These are phyloP conservation scores for Ceratotherium simum DNA, from an alignment of 2,113 vertebrate species.

Conservation along the genomic window DNA sequence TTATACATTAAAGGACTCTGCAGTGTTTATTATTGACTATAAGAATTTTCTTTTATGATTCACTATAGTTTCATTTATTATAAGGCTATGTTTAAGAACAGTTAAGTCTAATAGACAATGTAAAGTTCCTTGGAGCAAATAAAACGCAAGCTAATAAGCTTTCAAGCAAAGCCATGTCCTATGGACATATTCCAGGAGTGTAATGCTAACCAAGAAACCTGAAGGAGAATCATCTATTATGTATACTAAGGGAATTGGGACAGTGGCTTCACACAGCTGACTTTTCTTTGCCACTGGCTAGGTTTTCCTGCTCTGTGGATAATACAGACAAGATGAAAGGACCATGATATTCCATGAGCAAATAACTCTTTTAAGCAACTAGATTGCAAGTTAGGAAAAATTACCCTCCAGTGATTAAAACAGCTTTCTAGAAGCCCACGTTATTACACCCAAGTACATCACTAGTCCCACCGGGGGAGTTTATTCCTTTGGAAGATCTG, in stretches of 20 bases:
- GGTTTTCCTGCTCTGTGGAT: neutral
- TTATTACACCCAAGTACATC: neutral
- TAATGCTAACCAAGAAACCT: neutral
- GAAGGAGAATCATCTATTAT: neutral
- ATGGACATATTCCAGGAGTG: neutral
- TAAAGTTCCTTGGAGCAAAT: slow-evolving; percentile 34
- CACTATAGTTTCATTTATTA: slow-evolving; percentile 21
- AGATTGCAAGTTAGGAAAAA: slow-evolving; percentile 20
- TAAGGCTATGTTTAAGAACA: slow-evolving; percentile 21
- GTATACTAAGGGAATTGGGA: neutral
- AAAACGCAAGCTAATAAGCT: slow-evolving; percentile 45
- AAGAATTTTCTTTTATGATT: slow-evolving; percentile 19
- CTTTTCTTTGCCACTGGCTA: neutral
- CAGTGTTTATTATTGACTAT: slow-evolving; percentile 6
- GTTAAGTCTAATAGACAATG: neutral
- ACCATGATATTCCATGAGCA: neutral
- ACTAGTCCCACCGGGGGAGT: neutral
- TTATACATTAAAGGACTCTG: neutral
- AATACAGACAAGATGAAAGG: slow-evolving; percentile 50
- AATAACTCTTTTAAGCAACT: slow-evolving; percentile 49
- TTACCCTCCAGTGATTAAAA: slow-evolving; percentile 40
- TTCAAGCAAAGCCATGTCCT: neutral
- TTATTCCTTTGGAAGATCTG: slow-evolving; percentile 30
- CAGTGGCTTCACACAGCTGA: neutral
- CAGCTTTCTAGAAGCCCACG: neutral